A percentile compares a stretch with the other conserved stretches of the same genome.
phyloP scores from a whole-genome alignment of 2,113 vertebrate species.

The Protobothrops flavoviridis region DNA sequence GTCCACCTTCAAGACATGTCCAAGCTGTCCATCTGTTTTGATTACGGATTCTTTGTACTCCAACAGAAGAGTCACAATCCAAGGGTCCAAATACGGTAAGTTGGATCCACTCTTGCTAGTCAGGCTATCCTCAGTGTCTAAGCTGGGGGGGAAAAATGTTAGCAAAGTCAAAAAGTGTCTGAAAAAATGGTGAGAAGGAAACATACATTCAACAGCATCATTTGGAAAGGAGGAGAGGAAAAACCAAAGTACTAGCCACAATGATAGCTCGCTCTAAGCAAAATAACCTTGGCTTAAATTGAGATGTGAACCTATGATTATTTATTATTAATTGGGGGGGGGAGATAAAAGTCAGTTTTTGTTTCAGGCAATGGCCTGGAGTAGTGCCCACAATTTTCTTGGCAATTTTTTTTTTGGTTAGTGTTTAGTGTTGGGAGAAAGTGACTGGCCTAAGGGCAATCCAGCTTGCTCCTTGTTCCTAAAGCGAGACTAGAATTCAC shows the following conservation, averaged over 20 bases:
- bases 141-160: not conserved
- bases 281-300: not conserved
- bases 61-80: constrained; percentile 24
- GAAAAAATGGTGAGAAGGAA: not conserved
- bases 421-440: not conserved
- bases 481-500: not conserved
- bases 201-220: not conserved
- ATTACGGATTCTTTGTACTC: not conserved
- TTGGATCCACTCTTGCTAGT: not conserved
- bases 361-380: not conserved
- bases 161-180: not conserved
- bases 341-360: not conserved
- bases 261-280: not conserved
- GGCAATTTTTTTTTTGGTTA: not conserved
- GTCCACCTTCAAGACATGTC: constrained; percentile 8
- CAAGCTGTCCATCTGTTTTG: not conserved
- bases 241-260: not conserved
- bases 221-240: too few species aligned
- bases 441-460: not conserved
- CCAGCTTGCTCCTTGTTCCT: not conserved
- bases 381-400: not conserved
- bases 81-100: not conserved
- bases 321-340: not conserved
- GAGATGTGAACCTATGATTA: not conserved
- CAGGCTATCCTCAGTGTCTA: not conserved